phyloP scores from a whole-genome alignment of 2,888 invertebrate genomes.

The Watsonalla cultraria region DNA sequence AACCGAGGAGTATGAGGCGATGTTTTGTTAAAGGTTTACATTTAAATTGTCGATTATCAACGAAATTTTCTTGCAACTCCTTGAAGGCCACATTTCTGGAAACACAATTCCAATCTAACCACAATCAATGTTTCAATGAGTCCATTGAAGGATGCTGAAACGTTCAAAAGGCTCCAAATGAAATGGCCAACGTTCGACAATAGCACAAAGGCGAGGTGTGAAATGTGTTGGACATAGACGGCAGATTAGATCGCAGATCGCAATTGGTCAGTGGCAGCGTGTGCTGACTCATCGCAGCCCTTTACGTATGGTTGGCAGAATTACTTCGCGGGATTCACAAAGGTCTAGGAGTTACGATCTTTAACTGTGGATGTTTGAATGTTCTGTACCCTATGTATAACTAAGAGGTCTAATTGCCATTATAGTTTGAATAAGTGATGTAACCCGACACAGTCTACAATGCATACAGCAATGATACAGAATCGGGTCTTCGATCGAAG shows the following conservation, averaged over 20 bases:
- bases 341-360: no score
- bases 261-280: conserved; percentile 20
- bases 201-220: conserved; percentile 23
- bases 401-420: no score
- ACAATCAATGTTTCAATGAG: conserved; percentile 6
- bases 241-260: conserved; percentile 2
- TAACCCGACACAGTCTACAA: no score
- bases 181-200: conserved; percentile 25
- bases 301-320: conserved; percentile 24
- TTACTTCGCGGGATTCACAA: neutral
- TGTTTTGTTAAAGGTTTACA: no score
- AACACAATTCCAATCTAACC: conserved; percentile 11
- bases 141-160: conserved; percentile 11
- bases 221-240: conserved; percentile 22
- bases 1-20: no score
- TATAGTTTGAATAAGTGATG: no score
- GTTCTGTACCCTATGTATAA: no score
- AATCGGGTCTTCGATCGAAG: no score
- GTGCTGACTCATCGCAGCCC: conserved; percentile 35
- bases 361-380: neutral
- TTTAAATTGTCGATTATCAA: no score
- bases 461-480: no score
- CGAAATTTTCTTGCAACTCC: neutral
- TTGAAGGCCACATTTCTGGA: neutral
- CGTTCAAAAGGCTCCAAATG: conserved; percentile 13